Evolutionary conservation across 2,888 invertebrate species (phyloP), one percentile per base, ranked within the genome.

Genomic region (Epiblema foenella): DNA sequence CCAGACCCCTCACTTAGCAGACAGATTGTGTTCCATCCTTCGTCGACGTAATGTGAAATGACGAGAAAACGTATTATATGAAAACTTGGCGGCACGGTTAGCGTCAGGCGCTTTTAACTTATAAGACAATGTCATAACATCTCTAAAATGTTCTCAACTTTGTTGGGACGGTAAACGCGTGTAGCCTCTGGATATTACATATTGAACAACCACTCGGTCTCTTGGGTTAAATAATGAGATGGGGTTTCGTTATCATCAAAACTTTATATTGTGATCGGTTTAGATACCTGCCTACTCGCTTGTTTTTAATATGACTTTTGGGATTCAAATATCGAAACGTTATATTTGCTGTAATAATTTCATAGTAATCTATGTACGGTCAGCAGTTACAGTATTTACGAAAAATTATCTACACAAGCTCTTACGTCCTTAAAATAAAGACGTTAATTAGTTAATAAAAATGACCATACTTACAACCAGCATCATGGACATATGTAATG

Each of bases 51-150:
- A 65, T 58, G 59, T 58, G 59, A 73, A 67, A 65, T 71, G 69
- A 70, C 42, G 33, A 54, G 69, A 65, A 70, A 70, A 70, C 64
- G 54, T 69, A 69, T 69, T 65, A 24, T 24, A 70, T 59, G 59
- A 59, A 65, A 70, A 70, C 69, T 70, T 70, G 65, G 69, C 69
- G n/a, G 52, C 9, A 29, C 39, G 64, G 59, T 70, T 65, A 70
- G 59, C 64, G 54, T 18, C 65, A 70, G 65, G 65, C 69, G 69
- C 71, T 73, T 71, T 73, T 73, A 73, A 65, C 65, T 71, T 71
- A 29, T 33, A 56, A 54, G 49, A 70, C 54, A 70, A 66, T 51
- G 70, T 66, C 66, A 69, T 66, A 69, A 62, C 64, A 66, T 66
- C 69, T 66, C 69, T 49, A 33, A 69, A 73, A 62, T 73, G 73